These are phyloP conservation scores for Brachypteracias leptosomus DNA, from an alignment of 2,113 vertebrate genomes.

Conservation along the genomic window DNA sequence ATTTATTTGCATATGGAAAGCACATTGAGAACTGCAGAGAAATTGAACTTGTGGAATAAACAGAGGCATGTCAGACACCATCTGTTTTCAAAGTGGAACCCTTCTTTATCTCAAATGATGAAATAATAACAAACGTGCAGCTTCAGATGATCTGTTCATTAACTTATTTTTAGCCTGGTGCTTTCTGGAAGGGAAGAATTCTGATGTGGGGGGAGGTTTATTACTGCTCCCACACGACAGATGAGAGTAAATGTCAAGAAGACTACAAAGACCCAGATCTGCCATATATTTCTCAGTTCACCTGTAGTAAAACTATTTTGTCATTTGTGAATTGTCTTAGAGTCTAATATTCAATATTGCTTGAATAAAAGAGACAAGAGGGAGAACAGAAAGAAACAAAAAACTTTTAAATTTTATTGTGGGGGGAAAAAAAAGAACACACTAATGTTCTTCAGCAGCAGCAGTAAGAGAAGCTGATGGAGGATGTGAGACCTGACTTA, in stretches of 20 bases:
- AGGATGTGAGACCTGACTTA: not conserved
- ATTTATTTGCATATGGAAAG: conserved; percentile 2
- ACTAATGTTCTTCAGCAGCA: not conserved
- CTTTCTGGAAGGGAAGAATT: not conserved
- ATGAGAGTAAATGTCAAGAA: not conserved
- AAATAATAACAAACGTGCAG: not conserved
- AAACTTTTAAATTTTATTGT: not conserved
- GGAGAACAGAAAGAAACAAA: not conserved
- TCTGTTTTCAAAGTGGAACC: not conserved
- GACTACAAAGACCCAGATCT: not conserved
- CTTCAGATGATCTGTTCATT: not conserved
- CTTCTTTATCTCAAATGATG: conserved; percentile 3
- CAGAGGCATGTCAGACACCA: not conserved
- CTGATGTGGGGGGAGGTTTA: not conserved
- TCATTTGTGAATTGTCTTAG: not conserved
- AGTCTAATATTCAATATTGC: conserved; percentile 2
- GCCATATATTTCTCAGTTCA: not conserved
- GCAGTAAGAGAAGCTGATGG: not conserved
- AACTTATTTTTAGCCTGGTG: conserved; percentile 16
- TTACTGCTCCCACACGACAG: not conserved
- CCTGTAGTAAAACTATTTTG: not conserved
- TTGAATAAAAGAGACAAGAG: not conserved
- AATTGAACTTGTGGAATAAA: not conserved
- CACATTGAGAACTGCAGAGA: not conserved
- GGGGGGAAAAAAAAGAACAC: not conserved